Evolutionary conservation across 2,797 vertebrate genomes (phyloP).

Genomic region (Anisognathus igniventris): DNA sequence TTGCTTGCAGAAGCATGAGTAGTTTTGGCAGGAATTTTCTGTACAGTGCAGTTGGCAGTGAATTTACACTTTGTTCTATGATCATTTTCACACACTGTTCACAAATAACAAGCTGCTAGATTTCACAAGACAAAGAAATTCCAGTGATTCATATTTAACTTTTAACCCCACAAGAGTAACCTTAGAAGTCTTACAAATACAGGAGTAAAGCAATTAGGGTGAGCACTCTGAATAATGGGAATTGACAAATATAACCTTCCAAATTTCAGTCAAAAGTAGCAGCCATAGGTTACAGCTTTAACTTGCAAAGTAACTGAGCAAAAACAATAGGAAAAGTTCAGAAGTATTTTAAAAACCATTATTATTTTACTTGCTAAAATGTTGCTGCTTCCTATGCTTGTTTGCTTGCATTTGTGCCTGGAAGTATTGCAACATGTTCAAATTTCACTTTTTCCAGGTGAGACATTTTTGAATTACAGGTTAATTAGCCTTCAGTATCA

Average conservation of each 20-base stretch:
- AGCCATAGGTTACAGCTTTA: not conserved
- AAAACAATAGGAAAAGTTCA: not conserved
- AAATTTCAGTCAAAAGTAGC: not conserved
- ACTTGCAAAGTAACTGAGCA: not conserved
- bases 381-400: not conserved
- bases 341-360: not conserved
- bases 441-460: not conserved
- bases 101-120: not conserved
- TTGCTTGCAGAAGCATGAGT: conserved; percentile 1
- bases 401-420: not conserved
- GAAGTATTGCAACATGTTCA: not conserved
- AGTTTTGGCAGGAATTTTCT: not conserved
- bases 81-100: not conserved
- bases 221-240: not conserved
- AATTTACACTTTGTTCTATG: not conserved
- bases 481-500: not conserved
- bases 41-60: not conserved
- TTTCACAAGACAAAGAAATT: not conserved
- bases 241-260: not conserved
- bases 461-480: not conserved
- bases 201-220: not conserved
- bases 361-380: not conserved
- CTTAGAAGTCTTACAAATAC: not conserved
- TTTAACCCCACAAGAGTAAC: not conserved
- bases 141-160: not conserved